Evolutionary conservation across 2,797 vertebrate genomes (phyloP).

Genomic region (Phataginus tetradactyla): DNA sequence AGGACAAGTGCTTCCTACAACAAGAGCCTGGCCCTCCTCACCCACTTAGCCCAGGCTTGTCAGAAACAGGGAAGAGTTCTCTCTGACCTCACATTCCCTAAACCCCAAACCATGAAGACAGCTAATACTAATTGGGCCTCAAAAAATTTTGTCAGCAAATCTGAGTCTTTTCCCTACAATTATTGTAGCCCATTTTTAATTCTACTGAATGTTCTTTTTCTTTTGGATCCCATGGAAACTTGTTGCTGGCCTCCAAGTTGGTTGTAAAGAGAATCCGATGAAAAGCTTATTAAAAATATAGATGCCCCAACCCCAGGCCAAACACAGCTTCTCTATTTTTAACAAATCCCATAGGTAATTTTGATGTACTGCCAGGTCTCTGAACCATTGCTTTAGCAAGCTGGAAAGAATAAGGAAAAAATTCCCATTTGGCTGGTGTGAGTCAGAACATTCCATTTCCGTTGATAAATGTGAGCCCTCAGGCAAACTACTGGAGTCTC

Average conservation of each 20-base stretch:
- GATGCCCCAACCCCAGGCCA: not conserved
- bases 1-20: not conserved
- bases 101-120: not conserved
- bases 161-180: conserved; percentile 2
- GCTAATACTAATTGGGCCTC: not conserved
- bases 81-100: not conserved
- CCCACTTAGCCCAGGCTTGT: not conserved
- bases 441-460: conserved; percentile 45
- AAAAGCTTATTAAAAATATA: conserved; percentile 59
- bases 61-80: not conserved
- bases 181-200: not conserved
- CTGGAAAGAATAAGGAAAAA: not conserved
- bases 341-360: conserved; percentile 61
- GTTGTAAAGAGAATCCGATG: conserved; percentile 32
- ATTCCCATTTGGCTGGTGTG: not conserved
- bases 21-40: not conserved
- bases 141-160: not conserved
- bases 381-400: not conserved
- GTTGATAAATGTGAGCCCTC: not conserved
- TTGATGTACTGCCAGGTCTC: not conserved
- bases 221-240: not conserved
- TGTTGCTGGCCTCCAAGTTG: not conserved
- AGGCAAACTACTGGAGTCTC: not conserved
- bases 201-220: not conserved
- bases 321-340: conserved; percentile 49